A percentile compares a stretch with the other conserved stretches of the same genome.
Evolutionary conservation across 2,113 vertebrate genomes (phyloP).

Genomic region (Chaetodon trifascialis): DNA sequence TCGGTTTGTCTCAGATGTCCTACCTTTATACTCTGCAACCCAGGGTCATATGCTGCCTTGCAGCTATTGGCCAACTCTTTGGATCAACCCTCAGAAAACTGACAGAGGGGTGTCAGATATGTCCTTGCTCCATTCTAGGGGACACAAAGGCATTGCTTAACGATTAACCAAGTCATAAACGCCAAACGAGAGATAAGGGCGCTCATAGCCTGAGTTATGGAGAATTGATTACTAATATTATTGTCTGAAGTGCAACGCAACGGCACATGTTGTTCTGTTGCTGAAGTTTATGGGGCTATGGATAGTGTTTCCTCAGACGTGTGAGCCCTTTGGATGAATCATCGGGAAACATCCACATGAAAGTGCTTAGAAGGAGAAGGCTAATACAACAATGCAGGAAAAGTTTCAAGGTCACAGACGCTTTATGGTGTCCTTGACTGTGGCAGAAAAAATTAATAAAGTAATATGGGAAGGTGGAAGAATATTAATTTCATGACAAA

Average conservation of each 20-base stretch:
- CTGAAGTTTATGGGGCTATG: slow-evolving; percentile 68
- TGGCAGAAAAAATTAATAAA: slow-evolving; percentile 1
- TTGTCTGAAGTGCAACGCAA: slow-evolving; percentile 67
- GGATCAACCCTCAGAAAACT: slow-evolving; percentile 75
- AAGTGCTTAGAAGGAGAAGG: slow-evolving; percentile 22
- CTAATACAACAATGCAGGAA: slow-evolving; percentile 14
- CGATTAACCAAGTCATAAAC: slow-evolving; percentile 86
- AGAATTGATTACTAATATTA: slow-evolving; percentile 83
- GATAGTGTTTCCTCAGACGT: slow-evolving; percentile 56
- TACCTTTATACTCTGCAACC: slow-evolving; percentile 77
- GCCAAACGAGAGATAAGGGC: slow-evolving; percentile 77
- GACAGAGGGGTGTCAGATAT: slow-evolving; percentile 76
- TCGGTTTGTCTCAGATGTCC: slow-evolving; percentile 27
- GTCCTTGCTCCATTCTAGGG: slow-evolving; percentile 81
- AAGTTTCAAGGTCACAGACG: slow-evolving; percentile 59
- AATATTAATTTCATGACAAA: not conserved
- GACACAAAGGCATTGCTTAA: slow-evolving; percentile 84
- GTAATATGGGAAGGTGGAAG: not conserved
- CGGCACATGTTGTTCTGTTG: slow-evolving; percentile 72
- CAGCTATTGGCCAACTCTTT: slow-evolving; percentile 77
- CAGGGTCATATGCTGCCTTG: slow-evolving; percentile 51
- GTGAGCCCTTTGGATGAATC: slow-evolving; percentile 45
- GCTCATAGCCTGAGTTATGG: slow-evolving; percentile 60
- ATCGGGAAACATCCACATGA: slow-evolving; percentile 17
- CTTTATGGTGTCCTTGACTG: slow-evolving; percentile 1